Conservation (phyloP, 2,888 invertebrate species). For the Agriopis leucophaearia region DNA sequence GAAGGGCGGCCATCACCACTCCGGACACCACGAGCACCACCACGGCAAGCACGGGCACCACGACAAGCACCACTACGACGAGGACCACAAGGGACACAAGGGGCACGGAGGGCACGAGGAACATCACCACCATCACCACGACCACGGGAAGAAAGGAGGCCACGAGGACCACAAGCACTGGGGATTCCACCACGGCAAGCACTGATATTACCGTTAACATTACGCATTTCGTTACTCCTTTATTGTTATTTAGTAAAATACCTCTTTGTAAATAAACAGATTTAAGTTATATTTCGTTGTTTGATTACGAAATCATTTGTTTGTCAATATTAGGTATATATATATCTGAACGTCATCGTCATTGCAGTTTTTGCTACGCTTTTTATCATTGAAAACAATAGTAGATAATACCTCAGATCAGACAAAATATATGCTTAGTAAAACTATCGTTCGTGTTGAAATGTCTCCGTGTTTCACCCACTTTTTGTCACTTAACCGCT, state of each 20-base stretch:
- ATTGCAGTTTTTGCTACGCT: constrained; percentile 3
- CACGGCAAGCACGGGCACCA: constrained; percentile 93
- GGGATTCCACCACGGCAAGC: constrained; percentile 88
- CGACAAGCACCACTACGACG: constrained; percentile 93
- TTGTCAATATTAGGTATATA: neutral
- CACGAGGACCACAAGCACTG: constrained; percentile 92
- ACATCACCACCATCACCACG: constrained; percentile 91
- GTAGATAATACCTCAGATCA: neutral
- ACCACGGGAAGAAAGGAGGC: constrained; percentile 92
- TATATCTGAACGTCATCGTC: constrained; percentile 3
- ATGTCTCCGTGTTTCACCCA: no score
- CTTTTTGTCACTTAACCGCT: no score
- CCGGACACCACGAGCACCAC: constrained; percentile 91
- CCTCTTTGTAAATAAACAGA: constrained; percentile 76
- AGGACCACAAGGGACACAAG: constrained; percentile 93
- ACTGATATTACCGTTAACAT: constrained; percentile 70
- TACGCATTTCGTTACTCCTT: constrained; percentile 58
- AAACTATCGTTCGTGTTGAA: no score
- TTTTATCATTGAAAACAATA: constrained; percentile 17
- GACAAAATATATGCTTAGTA: no score
- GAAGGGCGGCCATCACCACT: constrained; percentile 92
- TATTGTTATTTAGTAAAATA: constrained; percentile 67
- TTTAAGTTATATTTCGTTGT: constrained; percentile 24
- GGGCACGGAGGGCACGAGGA: constrained; percentile 92
- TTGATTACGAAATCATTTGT: constrained; percentile 14